Base-by-base conservation (phyloP, 1,140 invertebrate genomes). In the Periplaneta americana region DNA sequence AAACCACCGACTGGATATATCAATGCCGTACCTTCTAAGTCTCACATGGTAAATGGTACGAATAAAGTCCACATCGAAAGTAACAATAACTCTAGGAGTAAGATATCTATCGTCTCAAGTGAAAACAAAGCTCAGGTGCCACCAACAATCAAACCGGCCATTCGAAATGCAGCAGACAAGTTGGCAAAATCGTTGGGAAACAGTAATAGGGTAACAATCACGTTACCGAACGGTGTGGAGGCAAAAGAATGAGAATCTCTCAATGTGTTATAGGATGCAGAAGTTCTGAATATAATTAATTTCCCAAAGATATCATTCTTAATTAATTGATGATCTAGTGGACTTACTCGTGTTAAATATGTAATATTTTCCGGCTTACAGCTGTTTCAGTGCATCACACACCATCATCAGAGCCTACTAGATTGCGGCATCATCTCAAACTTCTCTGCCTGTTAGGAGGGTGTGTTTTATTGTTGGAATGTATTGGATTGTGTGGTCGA, bases 81-180 rank as follows among this genome's bases (percentile, higher is more conserved):
- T 32, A 22, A 36, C 34, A 78, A 37, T 10, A 77, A 37, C 11
- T 37, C 35, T 36, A 22, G 0, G 35, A 37, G 77, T 39, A 78
- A 78, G 35, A 10, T 37, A 8, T 37, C 39, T 22, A 28, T 37
- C 31, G 31, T 34, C 1, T 36, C 74, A 74, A 22, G 9, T 3
- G 80, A 35, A 18, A 75, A 34, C 34, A 66, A 66, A 75, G 28
- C 32, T 28, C 48, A 75, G n/a, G 36, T 80, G 28, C 32, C 66
- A n/a, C 5, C 66, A n/a, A 34, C 17, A 34, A 37, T 66, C 4
- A 80, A 48, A 31, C 66, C 80, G n/a, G 66, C 79, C 32, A 80
- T 80, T 74, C 48, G 57, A 33, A 75, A 34, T 80, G 57, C 33
- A 22, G 80, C 80, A 34, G 80, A 80, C 28, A 80, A 80, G 74